Base-by-base conservation (phyloP, 1,140 invertebrate species). In the Delia radicum region DNA sequence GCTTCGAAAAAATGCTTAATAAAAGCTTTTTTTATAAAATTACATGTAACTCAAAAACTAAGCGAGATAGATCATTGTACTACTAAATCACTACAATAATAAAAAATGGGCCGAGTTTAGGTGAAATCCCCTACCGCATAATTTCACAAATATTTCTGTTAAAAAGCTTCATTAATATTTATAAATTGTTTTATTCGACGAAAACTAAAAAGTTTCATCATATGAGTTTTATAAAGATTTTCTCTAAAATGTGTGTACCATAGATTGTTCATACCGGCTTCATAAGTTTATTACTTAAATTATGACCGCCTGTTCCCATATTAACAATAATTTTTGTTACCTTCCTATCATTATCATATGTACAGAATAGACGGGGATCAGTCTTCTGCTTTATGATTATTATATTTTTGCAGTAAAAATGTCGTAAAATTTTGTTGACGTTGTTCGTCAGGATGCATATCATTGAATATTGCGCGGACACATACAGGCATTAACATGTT, bases 361-460 rank as follows among this genome's bases (percentile, higher is more conserved):
- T 10, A 42, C 37, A 42, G 12, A 10, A 15, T 42, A 42, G 37
- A 42, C 37, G 37, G n/a, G 37, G 65, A 69, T 69, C 29, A 37
- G 65, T 69, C 18, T 33, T 69, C 29, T 33, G 29, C 29, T 37
- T 69, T 69, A 69, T 69, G 65, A 69, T 69, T 69, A 33, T 69
- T 69, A 33, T 69, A 37, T 69, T 69, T 69, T 69, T 69, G 18
- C 33, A 69, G 37, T 33, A 67, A 67, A 69, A 69, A 69, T 69
- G 65, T 33, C 65, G 65, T 69, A 69, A 69, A 69, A 69, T 37
- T 69, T 69, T 69, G 65, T 69, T 33, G 65, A 69, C 65, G 31
- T 69, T 69, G 29, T 69, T 24, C 65, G 65, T 69, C 65, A 69
- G 65, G 29, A 69, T 69, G 65, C 65, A 31, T n/a, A n/a, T n/a